Evolutionary conservation across 2,888 invertebrate species (phyloP).

Genomic region (Andrena bicolor): DNA sequence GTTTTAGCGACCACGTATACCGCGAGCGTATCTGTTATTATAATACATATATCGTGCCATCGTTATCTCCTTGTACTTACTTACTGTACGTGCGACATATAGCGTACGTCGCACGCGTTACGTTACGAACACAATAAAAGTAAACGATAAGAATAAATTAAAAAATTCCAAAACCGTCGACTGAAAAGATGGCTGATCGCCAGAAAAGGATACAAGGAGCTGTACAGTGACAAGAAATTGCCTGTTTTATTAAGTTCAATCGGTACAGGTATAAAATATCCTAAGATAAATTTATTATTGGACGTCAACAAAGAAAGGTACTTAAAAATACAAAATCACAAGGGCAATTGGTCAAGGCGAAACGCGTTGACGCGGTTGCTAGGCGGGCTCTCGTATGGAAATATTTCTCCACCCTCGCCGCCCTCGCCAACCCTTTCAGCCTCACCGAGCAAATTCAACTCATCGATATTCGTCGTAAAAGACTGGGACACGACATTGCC

Average conservation of each 20-base stretch:
- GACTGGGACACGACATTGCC: conserved; percentile 34
- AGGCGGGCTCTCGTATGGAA: conserved; percentile 43
- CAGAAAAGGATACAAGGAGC: not conserved
- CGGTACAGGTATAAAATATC: conserved; percentile 27
- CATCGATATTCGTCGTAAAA: conserved; percentile 74
- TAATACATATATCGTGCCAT: conserved; percentile 54
- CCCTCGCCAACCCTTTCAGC: conserved; percentile 68
- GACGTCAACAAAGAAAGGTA: conserved; percentile 4
- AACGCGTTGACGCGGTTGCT: conserved; percentile 60
- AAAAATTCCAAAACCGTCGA: not conserved
- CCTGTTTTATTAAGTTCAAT: conserved; percentile 36
- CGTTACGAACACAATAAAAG: not conserved
- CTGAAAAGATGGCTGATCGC: not conserved
- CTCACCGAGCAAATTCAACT: conserved; percentile 77
- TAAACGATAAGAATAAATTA: not conserved
- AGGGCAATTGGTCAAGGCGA: conserved; percentile 74
- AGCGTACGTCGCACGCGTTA: not conserved
- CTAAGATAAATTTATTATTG: conserved; percentile 15
- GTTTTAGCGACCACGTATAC: conserved; percentile 11
- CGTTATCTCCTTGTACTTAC: conserved; percentile 70
- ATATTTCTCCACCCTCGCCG: conserved; percentile 49
- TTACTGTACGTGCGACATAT: conserved; percentile 47
- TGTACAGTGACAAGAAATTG: conserved; percentile 7
- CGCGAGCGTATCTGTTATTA: conserved; percentile 27
- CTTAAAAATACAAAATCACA: conserved; percentile 63